Base-by-base conservation (phyloP, 2,888 invertebrate genomes). In the Leistus spinibarbis region DNA sequence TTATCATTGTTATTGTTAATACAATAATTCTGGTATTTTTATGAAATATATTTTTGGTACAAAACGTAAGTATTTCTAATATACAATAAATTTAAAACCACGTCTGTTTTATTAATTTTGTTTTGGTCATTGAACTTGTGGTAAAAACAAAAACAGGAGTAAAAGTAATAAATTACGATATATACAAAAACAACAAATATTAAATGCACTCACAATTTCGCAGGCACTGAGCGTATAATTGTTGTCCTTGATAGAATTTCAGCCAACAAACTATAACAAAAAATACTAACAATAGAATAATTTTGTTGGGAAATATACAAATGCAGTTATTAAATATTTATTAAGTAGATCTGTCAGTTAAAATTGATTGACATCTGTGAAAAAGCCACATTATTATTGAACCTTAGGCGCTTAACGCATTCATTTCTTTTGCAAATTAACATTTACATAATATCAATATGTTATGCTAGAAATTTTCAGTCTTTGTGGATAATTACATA, bases 301-400 rank as follows among this genome's bases (percentile, higher is more conserved):
- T 68, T 68, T 22, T n/a, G 56, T 56, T 54, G 22, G 54, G 67
- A 68, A 54, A 68, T 40, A 40, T 1, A 10, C 40, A 40, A 40
- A 40, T 7, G 40, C 40, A 13, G 40, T 40, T 40, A 40, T 66
- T 56, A 68, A 53, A 53, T 68, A 56, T 56, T 68, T 20, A 54
- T 54, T 20, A 68, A 56, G 67, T 54, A 53, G 23, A 23, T 54
- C 20, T 54, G 27, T 68, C 23, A 56, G 67, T 68, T 54, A 23
- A 56, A 68, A 68, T 23, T 68, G 67, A 68, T 68, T 68, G 67
- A 22, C 67, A 68, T 68, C 54, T 68, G 54, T 68, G 54, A 9
- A 53, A 53, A 23, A 68, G 40, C 40, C 13, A 40, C 40, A 40
- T 40, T 40, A n/a, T n/a, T n/a, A n/a, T 40, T 40, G 40, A 40